Evolutionary conservation across 2,113 vertebrate species (phyloP).

Genomic region (Neotragus moschatus): DNA sequence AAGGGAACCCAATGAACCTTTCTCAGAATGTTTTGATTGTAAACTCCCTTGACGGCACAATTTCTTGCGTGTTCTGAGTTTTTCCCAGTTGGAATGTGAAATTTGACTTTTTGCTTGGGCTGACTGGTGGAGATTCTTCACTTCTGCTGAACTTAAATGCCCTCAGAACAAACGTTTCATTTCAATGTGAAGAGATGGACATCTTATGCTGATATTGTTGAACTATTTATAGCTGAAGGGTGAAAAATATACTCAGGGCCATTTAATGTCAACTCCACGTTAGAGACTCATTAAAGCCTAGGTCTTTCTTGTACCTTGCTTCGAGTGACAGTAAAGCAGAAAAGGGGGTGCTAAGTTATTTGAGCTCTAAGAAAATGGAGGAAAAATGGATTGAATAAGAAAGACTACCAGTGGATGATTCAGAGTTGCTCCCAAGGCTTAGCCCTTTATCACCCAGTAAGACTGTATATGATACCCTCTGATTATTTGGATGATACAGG

Average conservation of each 20-base stretch:
- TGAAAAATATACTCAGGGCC: neutral
- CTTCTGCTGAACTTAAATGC: slow-evolving; percentile 25
- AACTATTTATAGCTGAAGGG: slow-evolving; percentile 34
- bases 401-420: neutral
- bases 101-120: slow-evolving; percentile 17
- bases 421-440: neutral
- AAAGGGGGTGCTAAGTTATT: neutral
- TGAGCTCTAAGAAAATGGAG: neutral
- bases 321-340: neutral
- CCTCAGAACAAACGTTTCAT: slow-evolving; percentile 21
- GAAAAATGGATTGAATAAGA: neutral
- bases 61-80: slow-evolving; percentile 27
- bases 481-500: neutral
- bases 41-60: neutral
- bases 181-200: neutral
- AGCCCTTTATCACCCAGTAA: neutral
- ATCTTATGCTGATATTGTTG: neutral
- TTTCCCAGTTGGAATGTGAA: slow-evolving; percentile 20
- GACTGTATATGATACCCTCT: neutral
- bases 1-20: slow-evolving; percentile 8
- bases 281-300: neutral
- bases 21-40: slow-evolving; percentile 10
- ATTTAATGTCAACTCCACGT: neutral
- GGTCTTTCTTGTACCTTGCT: neutral
- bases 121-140: neutral